Evolutionary conservation across 2,113 vertebrate species (phyloP).

Genomic region (Semnornis frantzii): DNA sequence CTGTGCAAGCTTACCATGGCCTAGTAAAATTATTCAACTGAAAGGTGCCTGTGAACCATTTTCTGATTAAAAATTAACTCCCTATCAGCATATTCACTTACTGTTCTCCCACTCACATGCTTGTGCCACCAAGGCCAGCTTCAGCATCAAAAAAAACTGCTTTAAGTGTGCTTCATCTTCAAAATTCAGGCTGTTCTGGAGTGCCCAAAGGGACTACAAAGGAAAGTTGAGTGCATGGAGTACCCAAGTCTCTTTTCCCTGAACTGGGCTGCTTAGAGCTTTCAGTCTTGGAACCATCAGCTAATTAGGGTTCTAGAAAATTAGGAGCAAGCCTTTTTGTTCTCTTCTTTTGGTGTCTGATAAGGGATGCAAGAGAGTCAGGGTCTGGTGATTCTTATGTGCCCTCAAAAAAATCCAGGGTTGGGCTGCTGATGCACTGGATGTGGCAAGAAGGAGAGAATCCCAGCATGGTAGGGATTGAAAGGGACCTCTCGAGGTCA

Average conservation of each 20-base stretch:
- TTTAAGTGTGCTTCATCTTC: neutral
- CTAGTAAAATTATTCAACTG: neutral
- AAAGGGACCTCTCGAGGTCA: too few relatives aligned
- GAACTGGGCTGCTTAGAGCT: neutral
- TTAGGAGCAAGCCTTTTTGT: neutral
- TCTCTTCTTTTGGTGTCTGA: neutral
- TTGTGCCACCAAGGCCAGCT: neutral
- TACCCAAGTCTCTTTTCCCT: neutral
- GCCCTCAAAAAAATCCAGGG: neutral
- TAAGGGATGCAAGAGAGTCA: neutral
- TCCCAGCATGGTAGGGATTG: too few relatives aligned
- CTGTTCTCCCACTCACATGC: neutral
- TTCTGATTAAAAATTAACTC: slow-evolving; percentile 7
- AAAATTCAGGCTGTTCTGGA: neutral
- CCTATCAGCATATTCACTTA: neutral
- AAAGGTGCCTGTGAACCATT: neutral
- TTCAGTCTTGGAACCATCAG: neutral
- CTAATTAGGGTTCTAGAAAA: neutral
- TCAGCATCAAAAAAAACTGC: neutral
- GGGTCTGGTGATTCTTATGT: neutral
- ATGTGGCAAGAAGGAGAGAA: accelerated
- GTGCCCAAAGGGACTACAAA: neutral
- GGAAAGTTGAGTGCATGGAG: neutral
- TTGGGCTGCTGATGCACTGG: neutral
- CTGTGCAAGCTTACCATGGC: neutral